phyloP scores from a whole-genome alignment of 2,113 vertebrate genomes.

The Centropus unirufus region DNA sequence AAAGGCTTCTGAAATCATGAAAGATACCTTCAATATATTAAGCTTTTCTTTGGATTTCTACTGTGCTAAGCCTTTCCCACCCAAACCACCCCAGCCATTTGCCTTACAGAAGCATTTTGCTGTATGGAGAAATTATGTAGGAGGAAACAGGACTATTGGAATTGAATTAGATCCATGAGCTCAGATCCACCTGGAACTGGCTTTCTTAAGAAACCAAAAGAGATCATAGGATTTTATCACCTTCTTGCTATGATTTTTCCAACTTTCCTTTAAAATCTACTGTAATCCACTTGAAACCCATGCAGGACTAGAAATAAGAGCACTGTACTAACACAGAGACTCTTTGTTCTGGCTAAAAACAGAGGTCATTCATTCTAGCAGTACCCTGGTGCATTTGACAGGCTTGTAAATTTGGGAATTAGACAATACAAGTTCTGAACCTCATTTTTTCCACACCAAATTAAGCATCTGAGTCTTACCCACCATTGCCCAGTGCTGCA shows the following conservation, averaged over 20 bases:
- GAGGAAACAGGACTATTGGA: neutral
- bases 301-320: neutral
- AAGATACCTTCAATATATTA: neutral
- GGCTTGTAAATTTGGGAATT: neutral
- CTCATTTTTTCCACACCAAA: neutral
- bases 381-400: neutral
- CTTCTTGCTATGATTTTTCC: neutral
- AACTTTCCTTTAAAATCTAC: neutral
- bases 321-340: neutral
- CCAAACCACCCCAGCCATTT: neutral
- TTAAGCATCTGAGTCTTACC: slow-evolving; percentile 1
- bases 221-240: neutral
- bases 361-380: neutral
- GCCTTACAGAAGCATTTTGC: neutral
- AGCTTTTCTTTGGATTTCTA: neutral
- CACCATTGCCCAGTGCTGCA: neutral
- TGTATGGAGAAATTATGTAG: neutral
- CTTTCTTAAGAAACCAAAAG: neutral
- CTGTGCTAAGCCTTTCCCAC: neutral
- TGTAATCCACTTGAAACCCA: neutral
- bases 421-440: neutral
- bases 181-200: neutral
- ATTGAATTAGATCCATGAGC: neutral
- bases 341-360: neutral
- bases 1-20: slow-evolving; percentile 18